Conservation (phyloP, 53 echinoderm and acorn worm genomes). For the Luidia sarsii region DNA sequence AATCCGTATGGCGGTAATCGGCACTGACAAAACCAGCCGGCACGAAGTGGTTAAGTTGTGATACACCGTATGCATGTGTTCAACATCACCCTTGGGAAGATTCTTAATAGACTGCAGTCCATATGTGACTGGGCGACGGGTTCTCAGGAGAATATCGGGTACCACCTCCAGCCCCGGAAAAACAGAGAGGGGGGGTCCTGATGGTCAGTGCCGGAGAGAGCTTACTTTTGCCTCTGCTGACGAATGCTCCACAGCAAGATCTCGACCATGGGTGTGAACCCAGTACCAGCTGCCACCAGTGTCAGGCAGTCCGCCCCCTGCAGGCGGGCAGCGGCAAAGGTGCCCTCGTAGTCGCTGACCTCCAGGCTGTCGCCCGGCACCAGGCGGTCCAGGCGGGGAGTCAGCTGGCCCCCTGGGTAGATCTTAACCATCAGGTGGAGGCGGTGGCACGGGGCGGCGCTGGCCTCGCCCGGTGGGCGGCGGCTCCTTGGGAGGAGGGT, state of each 20-base stretch:
- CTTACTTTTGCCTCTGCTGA: constrained; percentile 39
- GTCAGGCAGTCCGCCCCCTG: constrained; percentile 49
- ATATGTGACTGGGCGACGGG: too few species aligned
- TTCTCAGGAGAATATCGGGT: not conserved
- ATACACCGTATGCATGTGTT: too few species aligned
- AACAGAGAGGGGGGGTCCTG: not conserved
- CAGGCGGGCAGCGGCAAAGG: constrained; percentile 63
- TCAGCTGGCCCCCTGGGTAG: constrained; percentile 73
- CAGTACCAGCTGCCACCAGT: constrained; percentile 89
- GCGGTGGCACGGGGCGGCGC: constrained; percentile 1
- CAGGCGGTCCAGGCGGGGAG: constrained; percentile 61
- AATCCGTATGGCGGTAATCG: too few species aligned
- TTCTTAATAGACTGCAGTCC: too few species aligned
- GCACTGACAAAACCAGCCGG: too few species aligned
- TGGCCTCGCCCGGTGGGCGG: constrained; percentile 37
- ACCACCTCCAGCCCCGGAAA: not conserved
- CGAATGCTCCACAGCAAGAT: constrained; percentile 39
- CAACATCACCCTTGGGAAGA: too few species aligned
- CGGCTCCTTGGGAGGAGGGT: constrained; percentile 29
- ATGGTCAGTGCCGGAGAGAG: not conserved
- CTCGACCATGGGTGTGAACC: constrained; percentile 89
- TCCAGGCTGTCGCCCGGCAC: constrained; percentile 68
- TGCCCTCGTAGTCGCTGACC: constrained; percentile 87
- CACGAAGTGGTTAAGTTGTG: too few species aligned
- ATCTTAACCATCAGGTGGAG: constrained; percentile 89